These are phyloP conservation scores for Aphelenchoides fujianensis DNA, from an alignment of 1,140 invertebrate species.

Conservation along the genomic window DNA sequence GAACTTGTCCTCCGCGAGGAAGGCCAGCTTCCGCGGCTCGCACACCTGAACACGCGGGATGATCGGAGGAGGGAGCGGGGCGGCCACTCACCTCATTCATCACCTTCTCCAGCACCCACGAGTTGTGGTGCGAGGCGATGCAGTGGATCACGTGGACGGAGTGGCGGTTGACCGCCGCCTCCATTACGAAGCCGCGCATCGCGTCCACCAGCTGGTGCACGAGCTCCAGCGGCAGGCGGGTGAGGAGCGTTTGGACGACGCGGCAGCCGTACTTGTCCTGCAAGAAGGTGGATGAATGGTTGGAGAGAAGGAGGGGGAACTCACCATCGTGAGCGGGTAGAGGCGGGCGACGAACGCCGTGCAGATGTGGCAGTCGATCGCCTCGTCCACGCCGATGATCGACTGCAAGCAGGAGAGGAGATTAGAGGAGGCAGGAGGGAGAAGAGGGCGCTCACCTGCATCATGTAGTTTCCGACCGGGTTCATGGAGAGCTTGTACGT, in stretches of 20 bases:
- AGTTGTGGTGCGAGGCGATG: not conserved
- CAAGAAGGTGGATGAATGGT: not conserved
- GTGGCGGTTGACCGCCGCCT: not conserved
- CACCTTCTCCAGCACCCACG: not conserved
- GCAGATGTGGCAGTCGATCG: not conserved
- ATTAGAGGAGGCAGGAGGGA: not conserved
- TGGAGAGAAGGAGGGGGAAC: not conserved
- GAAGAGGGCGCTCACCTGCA: not conserved
- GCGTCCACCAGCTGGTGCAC: not conserved
- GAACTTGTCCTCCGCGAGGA: conserved; percentile 19
- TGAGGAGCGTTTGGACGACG: conserved; percentile 17
- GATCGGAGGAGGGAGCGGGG: no score
- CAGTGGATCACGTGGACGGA: not conserved
- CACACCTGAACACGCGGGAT: not conserved
- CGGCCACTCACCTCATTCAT: not conserved
- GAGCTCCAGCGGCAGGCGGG: not conserved
- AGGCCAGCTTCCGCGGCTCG: conserved; percentile 13
- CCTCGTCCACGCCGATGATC: not conserved
- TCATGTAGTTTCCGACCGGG: not conserved
- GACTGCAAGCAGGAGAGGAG: not conserved
- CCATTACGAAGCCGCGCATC: not conserved
- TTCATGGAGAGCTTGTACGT: not conserved
- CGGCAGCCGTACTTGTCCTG: conserved; percentile 21
- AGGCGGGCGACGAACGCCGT: not conserved
- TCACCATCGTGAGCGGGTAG: not conserved